Conservation (phyloP, 2,888 invertebrate species). For the Halocaridina rubra region DNA sequence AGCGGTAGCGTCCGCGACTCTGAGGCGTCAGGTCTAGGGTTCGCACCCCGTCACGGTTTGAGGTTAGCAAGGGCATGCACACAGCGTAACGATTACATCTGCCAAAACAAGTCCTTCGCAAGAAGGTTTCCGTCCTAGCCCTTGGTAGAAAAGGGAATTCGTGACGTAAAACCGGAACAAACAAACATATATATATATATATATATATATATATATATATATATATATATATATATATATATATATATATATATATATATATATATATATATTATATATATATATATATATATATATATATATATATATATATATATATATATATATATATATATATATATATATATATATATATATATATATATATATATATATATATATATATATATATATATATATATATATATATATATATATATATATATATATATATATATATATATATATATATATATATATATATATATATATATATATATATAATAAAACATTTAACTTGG, state of each 20-base stretch:
- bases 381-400: slow-evolving; percentile 1
- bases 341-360: neutral
- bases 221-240: slow-evolving; percentile 16
- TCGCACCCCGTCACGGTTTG: too few species aligned
- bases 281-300: slow-evolving; percentile 19
- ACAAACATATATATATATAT: neutral
- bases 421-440: neutral
- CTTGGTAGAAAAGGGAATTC: too few species aligned
- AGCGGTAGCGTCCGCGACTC: too few species aligned
- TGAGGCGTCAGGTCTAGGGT: too few species aligned
- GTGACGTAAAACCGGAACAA: neutral
- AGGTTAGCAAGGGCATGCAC: too few species aligned
- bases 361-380: slow-evolving; percentile 14
- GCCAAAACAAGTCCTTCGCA: too few species aligned
- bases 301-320: slow-evolving; percentile 12
- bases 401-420: neutral
- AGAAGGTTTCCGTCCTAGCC: too few species aligned
- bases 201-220: neutral
- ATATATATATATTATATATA: slow-evolving; percentile 18
- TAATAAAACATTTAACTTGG: too few species aligned
- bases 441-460: slow-evolving; percentile 9
- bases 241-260: slow-evolving; percentile 12
- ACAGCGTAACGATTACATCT: too few species aligned
- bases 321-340: slow-evolving; percentile 6
- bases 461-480: slow-evolving; percentile 14